Percentiles rank a stretch among this genome's conserved stretches.
phyloP scores from a whole-genome alignment of 2,888 invertebrate species.

The Dyspetes luteomarginatus region DNA sequence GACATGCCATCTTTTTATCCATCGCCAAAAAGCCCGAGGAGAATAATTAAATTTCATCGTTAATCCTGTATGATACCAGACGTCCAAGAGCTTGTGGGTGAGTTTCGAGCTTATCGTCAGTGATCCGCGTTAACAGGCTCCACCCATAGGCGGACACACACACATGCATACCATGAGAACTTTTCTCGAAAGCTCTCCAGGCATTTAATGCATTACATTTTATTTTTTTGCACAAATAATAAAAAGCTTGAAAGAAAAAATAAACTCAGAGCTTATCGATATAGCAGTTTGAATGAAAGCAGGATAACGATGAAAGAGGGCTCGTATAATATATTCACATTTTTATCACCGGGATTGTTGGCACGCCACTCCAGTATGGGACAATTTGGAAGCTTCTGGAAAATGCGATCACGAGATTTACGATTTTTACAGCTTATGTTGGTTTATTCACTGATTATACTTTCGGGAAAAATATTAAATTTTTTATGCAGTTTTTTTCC shows the following conservation, averaged over 20 bases:
- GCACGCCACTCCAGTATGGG: neutral
- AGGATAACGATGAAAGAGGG: neutral
- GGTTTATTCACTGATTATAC: no score
- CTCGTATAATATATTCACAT: neutral
- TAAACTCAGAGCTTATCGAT: neutral
- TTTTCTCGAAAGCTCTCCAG: neutral
- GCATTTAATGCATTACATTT: constrained; percentile 36
- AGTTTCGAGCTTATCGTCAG: constrained; percentile 46
- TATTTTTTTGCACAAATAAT: constrained; percentile 1
- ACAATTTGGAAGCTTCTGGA: neutral
- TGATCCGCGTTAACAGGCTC: constrained; percentile 58
- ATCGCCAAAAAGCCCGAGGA: constrained; percentile 51
- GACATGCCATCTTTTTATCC: constrained; percentile 50
- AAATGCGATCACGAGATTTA: neutral
- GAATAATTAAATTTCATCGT: constrained; percentile 65
- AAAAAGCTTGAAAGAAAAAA: neutral
- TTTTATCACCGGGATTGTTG: neutral
- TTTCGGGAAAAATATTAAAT: no score
- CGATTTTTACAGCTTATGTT: neutral
- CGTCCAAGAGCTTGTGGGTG: constrained; percentile 44
- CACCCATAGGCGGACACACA: neutral
- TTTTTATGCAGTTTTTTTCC: no score
- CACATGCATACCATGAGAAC: neutral
- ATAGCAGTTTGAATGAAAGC: neutral
- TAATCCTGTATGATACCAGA: constrained; percentile 59